Evolutionary conservation across 2,888 invertebrate species (phyloP).

Genomic region (Apodemia duryi): DNA sequence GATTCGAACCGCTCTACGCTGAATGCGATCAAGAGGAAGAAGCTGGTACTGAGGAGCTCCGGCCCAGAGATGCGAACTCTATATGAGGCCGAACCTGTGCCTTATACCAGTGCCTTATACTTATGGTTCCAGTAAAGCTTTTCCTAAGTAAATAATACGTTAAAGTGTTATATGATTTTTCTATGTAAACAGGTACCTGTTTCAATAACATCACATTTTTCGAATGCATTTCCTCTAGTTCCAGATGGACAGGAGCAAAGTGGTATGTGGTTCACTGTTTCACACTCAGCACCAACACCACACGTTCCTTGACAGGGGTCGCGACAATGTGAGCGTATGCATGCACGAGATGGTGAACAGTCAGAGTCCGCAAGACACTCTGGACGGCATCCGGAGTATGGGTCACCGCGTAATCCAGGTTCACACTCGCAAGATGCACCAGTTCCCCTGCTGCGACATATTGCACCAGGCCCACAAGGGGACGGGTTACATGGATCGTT

Average conservation of each 20-base stretch:
- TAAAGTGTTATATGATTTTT: no score
- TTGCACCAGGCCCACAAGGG: conserved; percentile 90
- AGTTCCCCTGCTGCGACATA: conserved; percentile 85
- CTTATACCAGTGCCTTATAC: no score
- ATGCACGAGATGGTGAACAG: conserved; percentile 89
- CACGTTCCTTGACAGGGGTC: conserved; percentile 92
- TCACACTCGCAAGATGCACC: conserved; percentile 87
- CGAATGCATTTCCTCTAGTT: conserved; percentile 84
- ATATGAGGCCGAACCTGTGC: no score
- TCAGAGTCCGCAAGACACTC: conserved; percentile 94
- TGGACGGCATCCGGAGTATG: conserved; percentile 87
- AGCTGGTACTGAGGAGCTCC: no score
- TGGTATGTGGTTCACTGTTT: conserved; percentile 85
- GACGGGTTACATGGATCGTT: conserved; percentile 90
- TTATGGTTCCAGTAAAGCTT: no score
- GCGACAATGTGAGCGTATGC: conserved; percentile 89
- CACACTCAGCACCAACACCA: conserved; percentile 89
- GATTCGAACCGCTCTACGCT: no score
- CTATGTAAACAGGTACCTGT: conserved; percentile 42
- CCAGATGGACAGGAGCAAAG: conserved; percentile 85
- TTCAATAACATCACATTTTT: conserved; percentile 74
- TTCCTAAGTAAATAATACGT: no score
- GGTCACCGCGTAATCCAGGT: conserved; percentile 86
- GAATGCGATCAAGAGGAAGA: no score
- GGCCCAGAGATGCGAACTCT: no score